Evolutionary conservation across 2,113 vertebrate species (phyloP).

Genomic region (Turnix velox): DNA sequence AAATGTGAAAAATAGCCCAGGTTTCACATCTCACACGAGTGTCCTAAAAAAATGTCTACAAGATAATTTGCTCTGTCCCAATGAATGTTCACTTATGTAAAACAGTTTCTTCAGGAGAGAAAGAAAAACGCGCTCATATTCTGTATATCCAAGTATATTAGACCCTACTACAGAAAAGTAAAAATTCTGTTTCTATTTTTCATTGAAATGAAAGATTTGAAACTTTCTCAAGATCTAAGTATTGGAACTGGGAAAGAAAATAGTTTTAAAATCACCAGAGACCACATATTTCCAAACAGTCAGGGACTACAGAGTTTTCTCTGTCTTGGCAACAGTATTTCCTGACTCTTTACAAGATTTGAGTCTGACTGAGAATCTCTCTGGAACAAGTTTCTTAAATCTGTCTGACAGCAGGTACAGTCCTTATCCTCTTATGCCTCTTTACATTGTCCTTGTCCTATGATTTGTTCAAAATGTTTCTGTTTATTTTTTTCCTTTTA

Average conservation of each 20-base stretch:
- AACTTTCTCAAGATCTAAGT: not conserved
- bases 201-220: not conserved
- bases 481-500: fast-evolving
- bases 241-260: not conserved
- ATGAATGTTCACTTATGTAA: not conserved
- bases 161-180: not conserved
- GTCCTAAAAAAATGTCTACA: not conserved
- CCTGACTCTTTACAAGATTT: not conserved
- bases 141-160: not conserved
- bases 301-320: not conserved
- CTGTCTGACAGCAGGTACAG: not conserved
- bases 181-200: not conserved
- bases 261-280: not conserved
- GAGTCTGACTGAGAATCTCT: not conserved
- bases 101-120: not conserved
- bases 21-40: not conserved
- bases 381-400: not conserved
- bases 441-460: not conserved
- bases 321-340: not conserved
- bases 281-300: not conserved
- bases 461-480: not conserved
- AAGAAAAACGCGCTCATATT: not conserved
- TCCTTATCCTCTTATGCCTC: not conserved
- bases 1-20: not conserved
- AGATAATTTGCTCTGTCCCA: not conserved